phyloP scores from a whole-genome alignment of 2,113 vertebrate species.

The Notarius lentiginosus region DNA sequence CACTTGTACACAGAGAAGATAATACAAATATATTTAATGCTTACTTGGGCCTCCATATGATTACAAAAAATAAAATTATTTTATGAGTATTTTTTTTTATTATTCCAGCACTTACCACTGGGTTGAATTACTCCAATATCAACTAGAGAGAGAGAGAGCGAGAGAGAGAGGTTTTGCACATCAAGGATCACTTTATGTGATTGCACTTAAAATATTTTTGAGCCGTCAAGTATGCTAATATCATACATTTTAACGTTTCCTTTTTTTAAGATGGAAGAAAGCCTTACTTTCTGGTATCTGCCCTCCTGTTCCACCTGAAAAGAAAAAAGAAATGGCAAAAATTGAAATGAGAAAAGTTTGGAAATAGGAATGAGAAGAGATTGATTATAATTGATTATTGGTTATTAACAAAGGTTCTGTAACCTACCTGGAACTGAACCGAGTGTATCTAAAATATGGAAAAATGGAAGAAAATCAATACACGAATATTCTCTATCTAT shows the following conservation, averaged over 20 bases:
- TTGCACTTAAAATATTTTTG: background rate
- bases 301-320: conserved; percentile 50
- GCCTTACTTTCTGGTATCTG: conserved; percentile 46
- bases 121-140: conserved; percentile 52
- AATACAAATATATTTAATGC: too few species aligned
- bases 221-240: background rate
- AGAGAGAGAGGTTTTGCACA: background rate
- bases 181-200: background rate
- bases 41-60: background rate
- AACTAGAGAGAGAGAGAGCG: conserved; percentile 45
- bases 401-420: background rate
- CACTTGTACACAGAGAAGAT: background rate
- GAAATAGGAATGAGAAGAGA: background rate
- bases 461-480: background rate
- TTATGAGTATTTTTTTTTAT: background rate
- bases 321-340: background rate
- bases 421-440: conserved; percentile 27
- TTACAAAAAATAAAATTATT: background rate
- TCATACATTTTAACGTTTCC: background rate
- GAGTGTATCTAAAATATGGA: conserved; percentile 5
- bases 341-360: too few species aligned
- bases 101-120: conserved; percentile 54
- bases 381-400: background rate
- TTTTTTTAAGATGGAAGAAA: background rate
- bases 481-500: too few species aligned